phyloP scores from a whole-genome alignment of 2,797 vertebrate species.

The Monodelphis domestica region DNA sequence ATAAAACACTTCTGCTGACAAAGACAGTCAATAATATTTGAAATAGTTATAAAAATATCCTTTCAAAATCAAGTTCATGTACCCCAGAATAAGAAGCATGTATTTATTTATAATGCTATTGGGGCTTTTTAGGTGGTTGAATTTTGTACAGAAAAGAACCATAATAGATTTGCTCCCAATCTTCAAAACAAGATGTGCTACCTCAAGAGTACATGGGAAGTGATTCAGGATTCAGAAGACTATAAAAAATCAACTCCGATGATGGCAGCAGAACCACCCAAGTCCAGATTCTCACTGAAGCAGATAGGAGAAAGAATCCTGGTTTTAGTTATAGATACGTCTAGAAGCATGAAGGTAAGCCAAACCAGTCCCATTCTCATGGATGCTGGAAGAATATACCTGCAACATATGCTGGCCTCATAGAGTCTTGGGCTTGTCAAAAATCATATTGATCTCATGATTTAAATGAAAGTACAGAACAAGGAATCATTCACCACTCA shows the following conservation, averaged over 20 bases:
- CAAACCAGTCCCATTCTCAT: neutral
- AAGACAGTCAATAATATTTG: neutral
- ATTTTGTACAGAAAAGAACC: constrained; percentile 84
- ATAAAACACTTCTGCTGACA: neutral
- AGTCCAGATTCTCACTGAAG: constrained; percentile 80
- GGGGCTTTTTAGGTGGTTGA: constrained; percentile 79
- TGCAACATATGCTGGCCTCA: neutral
- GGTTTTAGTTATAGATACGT: constrained; percentile 86
- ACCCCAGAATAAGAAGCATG: neutral
- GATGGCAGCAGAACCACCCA: constrained; percentile 52
- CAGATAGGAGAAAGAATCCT: constrained; percentile 80
- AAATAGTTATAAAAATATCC: neutral
- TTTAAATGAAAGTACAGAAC: neutral
- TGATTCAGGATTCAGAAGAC: constrained; percentile 84
- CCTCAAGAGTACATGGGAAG: constrained; percentile 82
- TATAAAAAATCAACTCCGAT: constrained; percentile 71
- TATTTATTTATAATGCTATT: constrained; percentile 29
- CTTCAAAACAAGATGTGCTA: constrained; percentile 85
- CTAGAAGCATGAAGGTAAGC: constrained; percentile 86
- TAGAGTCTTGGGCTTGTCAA: neutral
- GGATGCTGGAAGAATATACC: neutral
- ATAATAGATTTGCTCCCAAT: constrained; percentile 86
- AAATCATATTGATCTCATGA: neutral
- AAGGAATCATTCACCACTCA: neutral
- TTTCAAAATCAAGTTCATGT: neutral